phyloP scores from a whole-genome alignment of 1,140 invertebrate species.

The Yoshiicerus persimilis region DNA sequence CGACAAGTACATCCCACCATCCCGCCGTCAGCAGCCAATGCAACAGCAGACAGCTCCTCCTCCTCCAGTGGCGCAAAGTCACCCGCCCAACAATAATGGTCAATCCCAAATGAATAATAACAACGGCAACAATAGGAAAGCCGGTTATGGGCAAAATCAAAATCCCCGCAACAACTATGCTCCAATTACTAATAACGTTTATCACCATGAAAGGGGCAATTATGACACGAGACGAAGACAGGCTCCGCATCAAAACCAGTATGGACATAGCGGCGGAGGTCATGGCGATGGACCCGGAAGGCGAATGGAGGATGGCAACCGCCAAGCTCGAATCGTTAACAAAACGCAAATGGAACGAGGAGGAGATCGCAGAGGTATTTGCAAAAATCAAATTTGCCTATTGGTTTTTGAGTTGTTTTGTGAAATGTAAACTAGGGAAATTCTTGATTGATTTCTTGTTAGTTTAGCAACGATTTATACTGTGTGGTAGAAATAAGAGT shows the following conservation, averaged over 20 bases:
- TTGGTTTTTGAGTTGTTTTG: background rate
- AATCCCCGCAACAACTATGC: constrained; percentile 34
- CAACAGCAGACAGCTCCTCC: constrained; percentile 31
- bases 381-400: background rate
- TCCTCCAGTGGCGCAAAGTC: background rate
- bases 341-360: constrained; percentile 32
- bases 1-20: constrained; percentile 75
- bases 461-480: too few relatives aligned
- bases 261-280: background rate
- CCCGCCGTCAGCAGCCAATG: constrained; percentile 60
- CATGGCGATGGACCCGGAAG: constrained; percentile 17
- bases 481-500: too few relatives aligned
- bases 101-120: constrained; percentile 30
- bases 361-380: constrained; percentile 25
- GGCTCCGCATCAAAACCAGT: constrained; percentile 29
- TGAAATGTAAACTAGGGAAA: background rate
- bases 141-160: constrained; percentile 35
- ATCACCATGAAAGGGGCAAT: constrained; percentile 31
- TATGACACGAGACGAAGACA: constrained; percentile 7
- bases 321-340: constrained; percentile 1
- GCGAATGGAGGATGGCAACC: constrained; percentile 18
- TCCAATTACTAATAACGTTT: constrained; percentile 5
- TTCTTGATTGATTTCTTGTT: too few relatives aligned
- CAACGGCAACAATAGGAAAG: constrained; percentile 35
- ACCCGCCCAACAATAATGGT: constrained; percentile 38